Conservation (phyloP, 1,140 invertebrate genomes). For the Ylistrum balloti region DNA sequence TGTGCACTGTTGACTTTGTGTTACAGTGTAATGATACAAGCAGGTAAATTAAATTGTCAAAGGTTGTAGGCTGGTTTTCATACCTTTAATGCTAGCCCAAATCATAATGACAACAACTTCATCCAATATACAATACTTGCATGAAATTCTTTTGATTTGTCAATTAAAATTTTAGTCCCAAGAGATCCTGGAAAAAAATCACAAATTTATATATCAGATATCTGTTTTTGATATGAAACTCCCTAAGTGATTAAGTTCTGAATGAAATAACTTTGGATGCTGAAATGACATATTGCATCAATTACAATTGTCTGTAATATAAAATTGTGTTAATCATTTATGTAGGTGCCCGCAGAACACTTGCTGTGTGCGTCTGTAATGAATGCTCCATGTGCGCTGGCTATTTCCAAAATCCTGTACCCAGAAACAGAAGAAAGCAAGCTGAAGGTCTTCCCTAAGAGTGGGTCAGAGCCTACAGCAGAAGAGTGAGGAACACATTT, state of each 20-base stretch:
- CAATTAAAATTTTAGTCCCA: no score
- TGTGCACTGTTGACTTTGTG: background rate
- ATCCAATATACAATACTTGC: no score
- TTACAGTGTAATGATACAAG: slow-evolving; percentile 11
- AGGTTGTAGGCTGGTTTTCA: background rate
- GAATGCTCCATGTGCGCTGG: slow-evolving; percentile 96
- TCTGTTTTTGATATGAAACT: no score
- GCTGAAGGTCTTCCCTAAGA: slow-evolving; percentile 57
- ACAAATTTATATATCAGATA: no score
- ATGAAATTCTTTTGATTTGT: no score
- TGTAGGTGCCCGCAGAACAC: slow-evolving; percentile 82
- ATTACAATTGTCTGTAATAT: no score
- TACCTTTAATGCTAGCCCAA: background rate
- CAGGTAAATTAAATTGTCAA: background rate
- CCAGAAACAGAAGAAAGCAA: slow-evolving; percentile 87
- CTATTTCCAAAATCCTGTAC: slow-evolving; percentile 94
- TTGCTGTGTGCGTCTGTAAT: slow-evolving; percentile 95
- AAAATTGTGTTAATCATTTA: slow-evolving; percentile 1
- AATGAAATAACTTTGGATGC: no score
- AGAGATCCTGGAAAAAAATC: no score
- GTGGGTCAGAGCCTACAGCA: slow-evolving; percentile 44
- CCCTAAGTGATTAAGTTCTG: no score
- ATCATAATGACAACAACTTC: background rate
- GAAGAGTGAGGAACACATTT: slow-evolving; percentile 58
- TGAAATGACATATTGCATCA: no score